Percentiles rank a stretch among this genome's conserved stretches.
These are phyloP conservation scores for Hanleya hanleyi DNA, from an alignment of 2,888 invertebrate species.

Conservation along the genomic window DNA sequence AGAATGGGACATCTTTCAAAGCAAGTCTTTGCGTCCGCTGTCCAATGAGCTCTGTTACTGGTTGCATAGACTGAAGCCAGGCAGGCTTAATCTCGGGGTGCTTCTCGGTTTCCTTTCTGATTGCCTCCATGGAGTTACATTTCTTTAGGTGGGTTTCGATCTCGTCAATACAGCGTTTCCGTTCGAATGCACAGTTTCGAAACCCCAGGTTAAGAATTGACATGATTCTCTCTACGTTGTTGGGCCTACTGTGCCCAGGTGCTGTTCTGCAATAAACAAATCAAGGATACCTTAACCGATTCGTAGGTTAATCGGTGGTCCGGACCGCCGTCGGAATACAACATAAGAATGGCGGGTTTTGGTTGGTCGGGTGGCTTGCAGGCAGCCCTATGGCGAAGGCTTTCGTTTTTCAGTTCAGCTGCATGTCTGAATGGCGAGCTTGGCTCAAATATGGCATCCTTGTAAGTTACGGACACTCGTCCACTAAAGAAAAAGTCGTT, in stretches of 20 bases:
- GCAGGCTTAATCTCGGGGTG: constrained; percentile 17
- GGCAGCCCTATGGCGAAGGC: too few species aligned
- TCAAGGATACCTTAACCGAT: too few species aligned
- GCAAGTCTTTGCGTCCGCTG: constrained; percentile 22
- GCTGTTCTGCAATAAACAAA: constrained; percentile 33
- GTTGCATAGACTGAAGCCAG: constrained; percentile 24
- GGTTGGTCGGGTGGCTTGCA: too few species aligned
- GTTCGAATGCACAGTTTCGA: constrained; percentile 22
- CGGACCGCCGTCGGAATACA: too few species aligned
- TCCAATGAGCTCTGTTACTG: constrained; percentile 14
- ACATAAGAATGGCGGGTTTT: too few species aligned
- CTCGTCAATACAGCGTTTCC: constrained; percentile 18
- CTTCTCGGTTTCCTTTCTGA: constrained; percentile 31
- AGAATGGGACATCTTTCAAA: neutral
- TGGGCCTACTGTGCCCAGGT: constrained; percentile 37
- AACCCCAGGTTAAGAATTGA: too few species aligned
- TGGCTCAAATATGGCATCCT: constrained; percentile 37
- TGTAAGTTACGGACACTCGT: constrained; percentile 26
- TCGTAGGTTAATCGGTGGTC: too few species aligned
- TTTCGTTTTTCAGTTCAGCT: too few species aligned
- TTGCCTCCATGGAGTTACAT: constrained; percentile 29
- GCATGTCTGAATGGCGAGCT: constrained; percentile 15
- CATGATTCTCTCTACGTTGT: too few species aligned
- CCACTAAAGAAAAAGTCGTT: constrained; percentile 37
- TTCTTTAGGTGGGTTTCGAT: constrained; percentile 26